Evolutionary conservation across 2,797 vertebrate genomes (phyloP).

Genomic region (Nothura maculosa): DNA sequence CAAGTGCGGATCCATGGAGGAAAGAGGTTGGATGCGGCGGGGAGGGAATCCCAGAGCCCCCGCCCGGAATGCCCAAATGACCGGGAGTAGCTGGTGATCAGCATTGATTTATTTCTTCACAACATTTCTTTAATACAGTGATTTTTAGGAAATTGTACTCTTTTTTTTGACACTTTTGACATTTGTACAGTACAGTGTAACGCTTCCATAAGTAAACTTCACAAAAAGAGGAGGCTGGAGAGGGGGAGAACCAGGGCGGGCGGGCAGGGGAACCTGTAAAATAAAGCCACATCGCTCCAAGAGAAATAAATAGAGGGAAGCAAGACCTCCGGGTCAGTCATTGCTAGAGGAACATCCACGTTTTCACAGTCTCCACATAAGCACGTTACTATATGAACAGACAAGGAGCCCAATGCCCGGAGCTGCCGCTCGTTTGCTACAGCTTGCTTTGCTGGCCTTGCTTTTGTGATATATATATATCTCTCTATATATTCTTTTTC

Average conservation of each 20-base stretch:
- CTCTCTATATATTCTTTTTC: neutral
- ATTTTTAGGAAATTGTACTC: constrained; percentile 69
- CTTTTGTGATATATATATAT: too few relatives aligned
- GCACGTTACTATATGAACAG: constrained; percentile 45
- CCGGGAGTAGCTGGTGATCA: neutral
- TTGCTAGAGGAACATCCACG: constrained; percentile 36
- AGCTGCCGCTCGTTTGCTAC: neutral
- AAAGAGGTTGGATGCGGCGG: neutral
- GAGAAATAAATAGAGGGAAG: constrained; percentile 46
- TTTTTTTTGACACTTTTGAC: constrained; percentile 74
- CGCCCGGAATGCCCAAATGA: neutral
- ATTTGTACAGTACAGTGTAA: constrained; percentile 75
- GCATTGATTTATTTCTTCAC: constrained; percentile 72
- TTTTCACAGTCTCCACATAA: constrained; percentile 55
- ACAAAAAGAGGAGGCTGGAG: constrained; percentile 17
- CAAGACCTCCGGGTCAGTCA: neutral
- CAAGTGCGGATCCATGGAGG: fast-evolving
- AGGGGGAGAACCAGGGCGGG: too few relatives aligned
- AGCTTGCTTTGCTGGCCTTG: neutral
- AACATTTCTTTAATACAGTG: constrained; percentile 70
- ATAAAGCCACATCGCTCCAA: constrained; percentile 38
- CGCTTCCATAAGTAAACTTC: constrained; percentile 69
- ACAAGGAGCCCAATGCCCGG: neutral
- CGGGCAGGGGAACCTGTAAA: neutral
- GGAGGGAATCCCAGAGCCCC: neutral